Percentiles rank a stretch among this genome's conserved stretches.
These are phyloP conservation scores for Camelus bactrianus DNA, from an alignment of 2,113 vertebrate genomes.

Conservation along the genomic window DNA sequence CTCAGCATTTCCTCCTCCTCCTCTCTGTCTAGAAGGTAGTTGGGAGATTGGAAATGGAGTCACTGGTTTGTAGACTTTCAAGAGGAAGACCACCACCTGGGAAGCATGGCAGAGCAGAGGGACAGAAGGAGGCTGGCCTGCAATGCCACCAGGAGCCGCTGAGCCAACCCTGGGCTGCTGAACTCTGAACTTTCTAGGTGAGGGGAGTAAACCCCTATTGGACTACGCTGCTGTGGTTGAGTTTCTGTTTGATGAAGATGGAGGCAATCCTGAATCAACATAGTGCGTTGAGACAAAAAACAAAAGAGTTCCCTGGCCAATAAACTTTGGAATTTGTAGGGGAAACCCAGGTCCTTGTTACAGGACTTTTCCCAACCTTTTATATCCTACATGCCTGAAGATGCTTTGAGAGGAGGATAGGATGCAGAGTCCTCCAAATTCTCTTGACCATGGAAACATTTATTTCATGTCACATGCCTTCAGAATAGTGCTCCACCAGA, in stretches of 20 bases:
- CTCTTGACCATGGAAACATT: neutral
- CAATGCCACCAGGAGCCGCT: neutral
- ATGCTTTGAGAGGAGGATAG: neutral
- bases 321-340: neutral
- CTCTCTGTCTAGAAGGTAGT: neutral
- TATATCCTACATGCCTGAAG: neutral
- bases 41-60: neutral
- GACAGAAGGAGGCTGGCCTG: neutral
- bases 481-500: neutral
- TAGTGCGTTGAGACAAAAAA: neutral
- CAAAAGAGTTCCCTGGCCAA: neutral
- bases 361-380: neutral
- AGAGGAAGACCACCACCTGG: neutral
- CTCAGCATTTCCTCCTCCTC: neutral
- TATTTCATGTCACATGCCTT: neutral
- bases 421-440: neutral
- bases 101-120: neutral
- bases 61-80: neutral
- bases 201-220: neutral
- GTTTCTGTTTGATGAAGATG: neutral
- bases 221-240: neutral
- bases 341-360: neutral
- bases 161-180: fast-evolving
- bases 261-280: neutral
- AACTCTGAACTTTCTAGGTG: neutral